phyloP scores from a whole-genome alignment of 2,797 vertebrate species.

The Bradypus variegatus region DNA sequence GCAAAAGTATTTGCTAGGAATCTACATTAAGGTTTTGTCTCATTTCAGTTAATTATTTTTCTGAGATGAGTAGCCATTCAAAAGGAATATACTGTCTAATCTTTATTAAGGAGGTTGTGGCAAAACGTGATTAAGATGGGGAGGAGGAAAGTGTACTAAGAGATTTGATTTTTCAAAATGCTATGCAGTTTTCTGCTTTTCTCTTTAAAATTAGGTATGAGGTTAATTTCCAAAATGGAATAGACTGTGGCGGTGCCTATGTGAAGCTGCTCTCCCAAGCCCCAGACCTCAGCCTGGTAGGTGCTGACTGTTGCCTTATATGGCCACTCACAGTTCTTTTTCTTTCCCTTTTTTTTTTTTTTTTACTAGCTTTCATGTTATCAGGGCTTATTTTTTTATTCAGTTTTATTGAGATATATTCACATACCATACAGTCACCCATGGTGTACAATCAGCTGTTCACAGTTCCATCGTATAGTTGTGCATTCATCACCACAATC shows the following conservation, averaged over 20 bases:
- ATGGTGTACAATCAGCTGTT: no score
- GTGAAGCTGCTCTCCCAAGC: slow-evolving; percentile 93
- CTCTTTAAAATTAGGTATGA: slow-evolving; percentile 85
- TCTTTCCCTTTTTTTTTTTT: neutral
- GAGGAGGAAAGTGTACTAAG: neutral
- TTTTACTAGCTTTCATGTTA: no score
- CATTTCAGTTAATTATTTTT: neutral
- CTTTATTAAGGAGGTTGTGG: neutral
- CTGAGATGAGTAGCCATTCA: neutral
- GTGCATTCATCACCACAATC: no score
- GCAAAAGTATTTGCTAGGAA: neutral
- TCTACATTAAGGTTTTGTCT: slow-evolving; percentile 13
- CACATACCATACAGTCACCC: no score
- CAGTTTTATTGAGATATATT: no score
- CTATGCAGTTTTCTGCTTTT: slow-evolving; percentile 28
- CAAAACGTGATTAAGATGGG: neutral
- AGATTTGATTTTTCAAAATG: slow-evolving; percentile 22
- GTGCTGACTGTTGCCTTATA: slow-evolving; percentile 56
- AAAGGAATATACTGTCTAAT: neutral
- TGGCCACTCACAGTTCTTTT: neutral
- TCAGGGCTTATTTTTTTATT: no score
- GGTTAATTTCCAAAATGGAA: slow-evolving; percentile 97
- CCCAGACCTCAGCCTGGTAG: slow-evolving; percentile 86
- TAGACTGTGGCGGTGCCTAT: slow-evolving; percentile 97
- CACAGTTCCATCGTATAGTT: no score